A percentile compares a stretch with the other conserved stretches of the same genome.
Conservation (phyloP, 2,888 invertebrate genomes). For the Acronicta alni region DNA sequence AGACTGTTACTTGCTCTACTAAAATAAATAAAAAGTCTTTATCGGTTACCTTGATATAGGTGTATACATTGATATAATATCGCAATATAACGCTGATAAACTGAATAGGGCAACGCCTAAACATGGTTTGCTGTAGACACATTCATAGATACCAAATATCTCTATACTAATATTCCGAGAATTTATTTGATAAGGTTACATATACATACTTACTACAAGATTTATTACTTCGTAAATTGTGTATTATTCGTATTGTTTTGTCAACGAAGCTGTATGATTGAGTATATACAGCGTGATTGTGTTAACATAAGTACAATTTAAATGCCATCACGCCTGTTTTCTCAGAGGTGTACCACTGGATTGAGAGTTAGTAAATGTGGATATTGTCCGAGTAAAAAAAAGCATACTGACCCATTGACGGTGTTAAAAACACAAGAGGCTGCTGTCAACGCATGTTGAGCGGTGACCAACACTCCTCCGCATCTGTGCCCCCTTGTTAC, state of each 20-base stretch:
- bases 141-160: slow-evolving; percentile 4
- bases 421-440: slow-evolving; percentile 53
- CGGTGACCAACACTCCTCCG: slow-evolving; percentile 61
- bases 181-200: slow-evolving; percentile 48
- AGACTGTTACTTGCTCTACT: neutral
- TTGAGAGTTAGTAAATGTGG: neutral
- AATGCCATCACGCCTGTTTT: too few species aligned
- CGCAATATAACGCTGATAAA: neutral
- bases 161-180: slow-evolving; percentile 47
- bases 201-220: slow-evolving; percentile 39
- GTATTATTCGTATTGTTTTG: too few species aligned
- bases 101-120: slow-evolving; percentile 5
- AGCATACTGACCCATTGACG: slow-evolving; percentile 40
- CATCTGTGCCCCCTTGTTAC: slow-evolving; percentile 56
- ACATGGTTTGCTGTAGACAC: neutral
- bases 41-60: slow-evolving; percentile 6
- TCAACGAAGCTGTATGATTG: slow-evolving; percentile 18
- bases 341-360: too few species aligned
- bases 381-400: neutral
- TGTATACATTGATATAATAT: slow-evolving; percentile 1
- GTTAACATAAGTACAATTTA: too few species aligned
- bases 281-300: too few species aligned
- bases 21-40: neutral
- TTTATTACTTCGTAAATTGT: slow-evolving; percentile 33
- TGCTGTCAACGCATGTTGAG: slow-evolving; percentile 57